Conservation (phyloP, 2,888 invertebrate species). For the Odontothrips loti region DNA sequence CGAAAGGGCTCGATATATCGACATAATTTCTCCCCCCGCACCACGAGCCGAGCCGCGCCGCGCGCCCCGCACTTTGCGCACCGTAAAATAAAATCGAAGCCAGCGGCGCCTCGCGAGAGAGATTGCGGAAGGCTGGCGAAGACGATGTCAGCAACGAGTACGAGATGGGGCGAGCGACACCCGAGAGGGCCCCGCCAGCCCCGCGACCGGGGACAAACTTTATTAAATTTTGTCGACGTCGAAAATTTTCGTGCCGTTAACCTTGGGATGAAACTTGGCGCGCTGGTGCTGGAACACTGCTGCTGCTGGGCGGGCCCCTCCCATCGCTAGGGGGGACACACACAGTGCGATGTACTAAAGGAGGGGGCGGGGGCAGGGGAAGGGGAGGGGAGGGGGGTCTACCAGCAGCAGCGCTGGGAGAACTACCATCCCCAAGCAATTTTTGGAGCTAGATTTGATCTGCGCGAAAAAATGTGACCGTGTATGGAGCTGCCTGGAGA, state of each 20-base stretch:
- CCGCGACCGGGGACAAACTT: not conserved
- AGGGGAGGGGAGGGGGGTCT: not conserved
- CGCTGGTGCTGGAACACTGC: not conserved
- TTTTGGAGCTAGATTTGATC: conserved; percentile 23
- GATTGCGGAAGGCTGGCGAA: too few species aligned
- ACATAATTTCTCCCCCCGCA: too few species aligned
- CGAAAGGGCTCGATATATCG: too few species aligned
- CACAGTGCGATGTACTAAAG: not conserved
- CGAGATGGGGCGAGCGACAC: too few species aligned
- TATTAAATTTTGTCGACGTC: not conserved
- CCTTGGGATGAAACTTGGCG: conserved; percentile 2
- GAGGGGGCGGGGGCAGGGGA: not conserved
- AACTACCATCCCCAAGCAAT: conserved; percentile 26
- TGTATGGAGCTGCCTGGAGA: not conserved
- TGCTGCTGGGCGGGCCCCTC: too few species aligned
- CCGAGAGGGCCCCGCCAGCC: too few species aligned
- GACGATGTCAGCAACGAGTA: too few species aligned
- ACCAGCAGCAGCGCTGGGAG: not conserved
- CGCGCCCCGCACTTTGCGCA: too few species aligned
- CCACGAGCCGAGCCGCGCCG: too few species aligned
- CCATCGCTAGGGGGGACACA: not conserved
- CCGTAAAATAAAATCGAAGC: too few species aligned
- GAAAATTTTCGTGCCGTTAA: conserved; percentile 6
- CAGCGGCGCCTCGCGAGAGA: too few species aligned
- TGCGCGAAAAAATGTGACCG: conserved; percentile 21